Evolutionary conservation across 2,113 vertebrate species (phyloP), one percentile per base, ranked within the genome.

Genomic region (Perca fluviatilis): DNA sequence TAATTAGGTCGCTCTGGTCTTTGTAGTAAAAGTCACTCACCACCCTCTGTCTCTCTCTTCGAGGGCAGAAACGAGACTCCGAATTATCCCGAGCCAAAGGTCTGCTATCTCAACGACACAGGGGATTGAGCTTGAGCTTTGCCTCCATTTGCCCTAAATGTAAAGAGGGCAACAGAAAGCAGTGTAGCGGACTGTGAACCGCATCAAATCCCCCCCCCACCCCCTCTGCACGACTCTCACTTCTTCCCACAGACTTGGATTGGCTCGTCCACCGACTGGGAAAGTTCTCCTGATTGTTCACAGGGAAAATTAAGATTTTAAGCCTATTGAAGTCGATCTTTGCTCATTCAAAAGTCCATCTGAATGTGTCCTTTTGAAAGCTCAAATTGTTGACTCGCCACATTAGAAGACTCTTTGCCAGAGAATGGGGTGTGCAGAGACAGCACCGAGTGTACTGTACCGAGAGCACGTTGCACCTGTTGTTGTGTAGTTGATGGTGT

Each of bases 301-400:
- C 86, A 90, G 86, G 87, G 92, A 93, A 94, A 96, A 95, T 94
- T 92, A 94, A 93, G 93, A 95, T 94, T 95, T 95, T 95, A 96
- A 95, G 94, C 95, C 95, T 93, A 95, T 96, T 95, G 95, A 95
- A 95, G 94, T 93, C 60, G 91, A 94, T 96, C 92, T 94, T 82
- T 91, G 87, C 89, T 93, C 90, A 75, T 93, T 94, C 82, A 93
- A 92, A 94, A 91, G 92, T 95, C 92, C 88, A 88, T 90, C 89
- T 94, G 93, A 94, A 93, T 94, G 86, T 86, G 89, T 92, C 86
- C 76, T 90, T 90, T 92, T 90, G 92, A 91, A 91, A 86, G 85
- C 86, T 82, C 58, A 85, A 86, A 89, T 90, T 86, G 84, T 89
- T 82, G 90, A 88, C 89, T 79, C 56, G 75, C 74, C 88, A 87